Conservation (phyloP, 2,797 vertebrate genomes). For the Rhinichthys osculus region DNA sequence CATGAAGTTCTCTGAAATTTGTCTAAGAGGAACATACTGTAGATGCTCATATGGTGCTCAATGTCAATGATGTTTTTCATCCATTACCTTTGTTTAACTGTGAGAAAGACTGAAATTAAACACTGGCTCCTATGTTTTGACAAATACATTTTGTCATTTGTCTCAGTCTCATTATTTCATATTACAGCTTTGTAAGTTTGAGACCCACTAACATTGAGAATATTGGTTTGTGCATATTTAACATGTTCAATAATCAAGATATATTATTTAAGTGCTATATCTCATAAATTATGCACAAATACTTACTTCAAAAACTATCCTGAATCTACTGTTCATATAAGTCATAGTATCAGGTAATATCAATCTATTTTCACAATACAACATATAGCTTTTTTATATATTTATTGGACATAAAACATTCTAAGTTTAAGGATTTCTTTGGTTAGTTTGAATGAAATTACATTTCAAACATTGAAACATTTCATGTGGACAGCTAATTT, state of each 20-base stretch:
- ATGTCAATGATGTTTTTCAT: constrained; percentile 58
- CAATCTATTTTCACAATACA: background rate
- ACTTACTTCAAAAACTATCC: background rate
- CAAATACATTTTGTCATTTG: constrained; percentile 62
- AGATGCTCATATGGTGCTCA: constrained; percentile 64
- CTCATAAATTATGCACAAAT: background rate
- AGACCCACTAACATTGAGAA: background rate
- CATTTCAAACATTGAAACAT: background rate
- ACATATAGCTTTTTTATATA: background rate
- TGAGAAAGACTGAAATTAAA: constrained; percentile 59
- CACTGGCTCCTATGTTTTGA: constrained; percentile 63
- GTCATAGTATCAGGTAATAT: background rate
- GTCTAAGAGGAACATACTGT: constrained; percentile 60
- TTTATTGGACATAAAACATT: background rate
- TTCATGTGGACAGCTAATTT: background rate
- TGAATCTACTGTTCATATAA: background rate
- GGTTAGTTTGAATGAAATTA: background rate
- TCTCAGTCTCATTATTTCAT: constrained; percentile 60
- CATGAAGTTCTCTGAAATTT: constrained; percentile 52
- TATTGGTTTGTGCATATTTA: background rate
- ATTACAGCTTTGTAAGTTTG: constrained; percentile 55
- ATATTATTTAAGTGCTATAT: background rate
- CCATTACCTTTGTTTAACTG: constrained; percentile 50
- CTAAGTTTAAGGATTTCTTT: background rate
- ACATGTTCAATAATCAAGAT: background rate